A percentile compares a stretch with the other conserved stretches of the same genome.
These are phyloP conservation scores for Lasioglossum leucozonium DNA, from an alignment of 2,888 invertebrate genomes.

Conservation along the genomic window DNA sequence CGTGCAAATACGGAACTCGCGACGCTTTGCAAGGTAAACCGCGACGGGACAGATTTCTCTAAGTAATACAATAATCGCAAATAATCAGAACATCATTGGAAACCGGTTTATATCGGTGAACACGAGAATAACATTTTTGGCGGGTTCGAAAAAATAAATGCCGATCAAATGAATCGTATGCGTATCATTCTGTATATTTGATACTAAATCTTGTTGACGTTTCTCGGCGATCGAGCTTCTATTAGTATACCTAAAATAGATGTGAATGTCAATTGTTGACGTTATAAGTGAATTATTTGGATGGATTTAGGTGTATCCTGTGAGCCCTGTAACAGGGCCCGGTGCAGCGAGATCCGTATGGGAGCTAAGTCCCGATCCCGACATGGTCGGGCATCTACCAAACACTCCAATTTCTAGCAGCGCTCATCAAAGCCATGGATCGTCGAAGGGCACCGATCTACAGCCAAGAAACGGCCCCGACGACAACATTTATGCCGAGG, in stretches of 20 bases:
- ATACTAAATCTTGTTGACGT: too few relatives aligned
- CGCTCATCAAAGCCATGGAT: slow-evolving; percentile 75
- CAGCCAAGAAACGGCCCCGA: slow-evolving; percentile 78
- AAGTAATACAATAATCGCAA: neutral
- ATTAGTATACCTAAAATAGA: too few relatives aligned
- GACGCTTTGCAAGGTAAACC: slow-evolving; percentile 81
- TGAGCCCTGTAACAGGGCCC: slow-evolving; percentile 88
- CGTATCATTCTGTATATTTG: neutral
- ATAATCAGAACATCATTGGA: too few relatives aligned
- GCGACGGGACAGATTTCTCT: neutral
- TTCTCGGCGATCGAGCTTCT: too few relatives aligned
- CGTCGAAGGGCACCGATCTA: slow-evolving; percentile 61
- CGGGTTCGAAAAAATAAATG: neutral
- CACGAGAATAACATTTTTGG: slow-evolving; percentile 2
- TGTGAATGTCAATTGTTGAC: too few relatives aligned
- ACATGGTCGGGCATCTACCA: slow-evolving; percentile 83
- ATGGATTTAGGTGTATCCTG: slow-evolving; percentile 80
- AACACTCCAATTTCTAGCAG: slow-evolving; percentile 81
- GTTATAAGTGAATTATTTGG: too few relatives aligned
- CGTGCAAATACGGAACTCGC: slow-evolving; percentile 83
- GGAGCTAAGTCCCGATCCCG: slow-evolving; percentile 88
- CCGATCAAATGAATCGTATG: neutral
- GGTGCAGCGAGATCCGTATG: slow-evolving; percentile 96
- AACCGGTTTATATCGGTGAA: neutral
- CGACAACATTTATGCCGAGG: slow-evolving; percentile 81